phyloP scores from a whole-genome alignment of 2,113 vertebrate species.

The Ondatra zibethicus region DNA sequence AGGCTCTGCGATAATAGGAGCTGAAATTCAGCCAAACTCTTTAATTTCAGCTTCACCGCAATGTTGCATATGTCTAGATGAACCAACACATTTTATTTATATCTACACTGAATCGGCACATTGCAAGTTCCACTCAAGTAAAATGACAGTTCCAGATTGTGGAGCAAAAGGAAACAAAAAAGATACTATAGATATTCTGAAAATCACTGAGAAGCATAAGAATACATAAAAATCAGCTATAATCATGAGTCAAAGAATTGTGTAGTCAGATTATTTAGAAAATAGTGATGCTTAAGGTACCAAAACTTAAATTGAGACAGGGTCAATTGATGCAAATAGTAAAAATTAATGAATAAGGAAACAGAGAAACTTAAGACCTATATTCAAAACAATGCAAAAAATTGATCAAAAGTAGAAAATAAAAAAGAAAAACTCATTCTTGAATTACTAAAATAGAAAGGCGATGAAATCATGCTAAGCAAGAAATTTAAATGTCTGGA shows the following conservation, averaged over 20 bases:
- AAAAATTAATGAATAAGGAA: too few relatives aligned
- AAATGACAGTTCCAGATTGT: not conserved
- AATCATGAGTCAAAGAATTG: not conserved
- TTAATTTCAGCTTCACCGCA: rapidly evolving
- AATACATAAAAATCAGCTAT: not conserved
- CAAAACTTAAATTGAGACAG: too few relatives aligned
- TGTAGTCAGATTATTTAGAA: too few relatives aligned
- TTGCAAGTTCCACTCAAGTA: not conserved
- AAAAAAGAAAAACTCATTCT: too few relatives aligned
- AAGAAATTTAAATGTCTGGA: too few relatives aligned
- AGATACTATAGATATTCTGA: not conserved
- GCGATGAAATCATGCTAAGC: too few relatives aligned
- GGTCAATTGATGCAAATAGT: too few relatives aligned
- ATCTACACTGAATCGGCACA: not conserved
- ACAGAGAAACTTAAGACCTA: too few relatives aligned
- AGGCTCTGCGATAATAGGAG: not conserved
- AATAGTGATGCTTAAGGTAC: too few relatives aligned
- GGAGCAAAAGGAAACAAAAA: not conserved
- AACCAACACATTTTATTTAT: not conserved
- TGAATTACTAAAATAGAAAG: too few relatives aligned
- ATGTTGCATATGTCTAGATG: not conserved
- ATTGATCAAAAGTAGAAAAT: too few relatives aligned
- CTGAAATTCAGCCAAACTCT: not conserved
- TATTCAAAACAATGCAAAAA: too few relatives aligned
- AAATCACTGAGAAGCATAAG: not conserved